phyloP scores from a whole-genome alignment of 2,888 invertebrate genomes.

The Perizoma flavofasciatum region DNA sequence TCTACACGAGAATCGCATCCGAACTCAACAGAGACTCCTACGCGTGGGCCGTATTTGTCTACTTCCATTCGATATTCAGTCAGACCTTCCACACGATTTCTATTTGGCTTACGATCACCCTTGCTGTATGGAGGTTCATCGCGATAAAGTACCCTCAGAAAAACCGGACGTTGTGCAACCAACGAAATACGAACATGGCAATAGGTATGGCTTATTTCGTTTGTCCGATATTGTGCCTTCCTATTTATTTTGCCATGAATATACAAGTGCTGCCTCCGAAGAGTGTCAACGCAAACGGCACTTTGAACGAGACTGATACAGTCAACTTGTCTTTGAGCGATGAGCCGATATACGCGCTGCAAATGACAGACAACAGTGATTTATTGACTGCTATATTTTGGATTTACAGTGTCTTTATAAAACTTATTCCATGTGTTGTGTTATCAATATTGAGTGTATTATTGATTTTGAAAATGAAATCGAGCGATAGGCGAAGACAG shows the following conservation, averaged over 20 bases:
- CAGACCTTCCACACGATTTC: conserved; percentile 95
- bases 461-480: conserved; percentile 90
- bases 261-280: conserved; percentile 77
- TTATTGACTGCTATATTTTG: conserved; percentile 91
- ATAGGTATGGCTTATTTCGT: conserved; percentile 90
- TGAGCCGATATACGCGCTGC: conserved; percentile 86
- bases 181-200: conserved; percentile 89
- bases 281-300: conserved; percentile 48
- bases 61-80: conserved; percentile 95
- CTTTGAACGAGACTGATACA: conserved; percentile 50
- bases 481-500: conserved; percentile 91
- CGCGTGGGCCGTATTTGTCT: conserved; percentile 91
- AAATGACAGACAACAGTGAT: conserved; percentile 85
- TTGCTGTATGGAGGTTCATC: conserved; percentile 96
- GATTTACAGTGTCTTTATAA: conserved; percentile 96
- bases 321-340: conserved; percentile 48
- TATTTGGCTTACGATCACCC: conserved; percentile 95
- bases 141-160: conserved; percentile 93
- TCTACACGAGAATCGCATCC: conserved; percentile 85
- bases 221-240: conserved; percentile 93
- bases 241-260: conserved; percentile 91
- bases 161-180: conserved; percentile 92
- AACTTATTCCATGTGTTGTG: conserved; percentile 94
- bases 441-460: conserved; percentile 92
- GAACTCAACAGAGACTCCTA: conserved; percentile 82